phyloP scores from a whole-genome alignment of 2,113 vertebrate genomes.

The Phylloscopus whistleri region DNA sequence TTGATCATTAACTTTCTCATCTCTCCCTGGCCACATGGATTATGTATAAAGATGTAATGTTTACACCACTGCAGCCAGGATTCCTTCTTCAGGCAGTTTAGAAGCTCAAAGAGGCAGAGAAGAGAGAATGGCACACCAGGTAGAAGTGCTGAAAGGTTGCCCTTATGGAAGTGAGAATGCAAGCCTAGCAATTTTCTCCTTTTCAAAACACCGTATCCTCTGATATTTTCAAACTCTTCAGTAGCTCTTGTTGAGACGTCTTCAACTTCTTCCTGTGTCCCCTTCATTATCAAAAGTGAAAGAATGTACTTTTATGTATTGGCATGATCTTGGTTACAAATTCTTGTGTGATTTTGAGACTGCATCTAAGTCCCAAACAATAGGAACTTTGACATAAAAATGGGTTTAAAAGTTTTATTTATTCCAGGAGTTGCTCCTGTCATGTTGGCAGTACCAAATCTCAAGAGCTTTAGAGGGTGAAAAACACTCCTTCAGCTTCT shows the following conservation, averaged over 20 bases:
- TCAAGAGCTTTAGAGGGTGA: neutral
- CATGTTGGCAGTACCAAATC: neutral
- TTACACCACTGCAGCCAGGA: neutral
- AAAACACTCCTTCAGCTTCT: neutral
- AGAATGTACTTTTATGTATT: neutral
- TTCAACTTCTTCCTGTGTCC: neutral
- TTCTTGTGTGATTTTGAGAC: neutral
- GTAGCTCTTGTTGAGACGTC: neutral
- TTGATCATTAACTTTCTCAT: neutral
- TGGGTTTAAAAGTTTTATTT: neutral
- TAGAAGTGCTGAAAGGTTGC: neutral
- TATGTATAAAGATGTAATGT: neutral
- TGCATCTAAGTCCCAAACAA: neutral
- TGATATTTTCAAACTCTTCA: neutral
- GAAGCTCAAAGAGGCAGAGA: neutral
- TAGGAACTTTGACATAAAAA: neutral
- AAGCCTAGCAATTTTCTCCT: neutral
- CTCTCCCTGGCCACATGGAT: neutral
- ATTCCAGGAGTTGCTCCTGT: neutral
- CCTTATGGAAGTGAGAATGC: neutral
- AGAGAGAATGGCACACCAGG: neutral
- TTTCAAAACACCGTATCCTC: neutral
- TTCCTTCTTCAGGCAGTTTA: neutral
- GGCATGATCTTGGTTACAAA: neutral
- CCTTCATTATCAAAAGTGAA: neutral